Evolutionary conservation across 2,888 invertebrate species (phyloP), one percentile per base, ranked within the genome.

Genomic region (Epistrophe eligans): DNA sequence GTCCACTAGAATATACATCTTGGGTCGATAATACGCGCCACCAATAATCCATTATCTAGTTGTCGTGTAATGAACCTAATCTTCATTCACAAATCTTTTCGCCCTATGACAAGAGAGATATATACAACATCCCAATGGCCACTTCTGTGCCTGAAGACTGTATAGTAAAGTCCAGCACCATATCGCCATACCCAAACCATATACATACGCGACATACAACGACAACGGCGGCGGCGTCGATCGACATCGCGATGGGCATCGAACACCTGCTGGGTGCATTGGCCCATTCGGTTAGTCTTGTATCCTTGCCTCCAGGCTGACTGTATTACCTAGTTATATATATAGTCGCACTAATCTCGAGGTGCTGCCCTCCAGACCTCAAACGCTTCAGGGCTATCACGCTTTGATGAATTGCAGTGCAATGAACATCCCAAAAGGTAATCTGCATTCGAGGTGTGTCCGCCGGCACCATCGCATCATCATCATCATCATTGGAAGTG

Each of bases 371-470:
- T 73, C 58, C 32, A 71, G 82, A 82, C 73, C 74, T 77, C 77
- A 85, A 58, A 24, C 58, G 35, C 85, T 50, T 28, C 73, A 43
- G 71, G 81, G 81, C 85, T 82, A 82, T 77, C 77, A 79, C 32
- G 80, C 52, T 80, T 84, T 84, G 84, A 84, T 77, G 85, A 85
- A 85, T 85, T 77, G 77, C 80, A 55, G 60, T 72, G 72, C 80
- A 72, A 13, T 66, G 84, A 76, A 77, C 67, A 73, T 77, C 85
- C 73, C 57, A 50, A 77, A 73, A 81, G 81, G 81, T 77, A 81
- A 85, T 85, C 82, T 85, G 82, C 85, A 84, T 84, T 77, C 77
- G 76, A 84, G 80, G 84, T 84, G 84, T 84, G 80, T 77, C 84
- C 66, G 73, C 66, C 72, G 80, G 84, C 84, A 84, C 76, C 64